Evolutionary conservation across 2,888 invertebrate species (phyloP).

Genomic region (Latrodectus elegans): DNA sequence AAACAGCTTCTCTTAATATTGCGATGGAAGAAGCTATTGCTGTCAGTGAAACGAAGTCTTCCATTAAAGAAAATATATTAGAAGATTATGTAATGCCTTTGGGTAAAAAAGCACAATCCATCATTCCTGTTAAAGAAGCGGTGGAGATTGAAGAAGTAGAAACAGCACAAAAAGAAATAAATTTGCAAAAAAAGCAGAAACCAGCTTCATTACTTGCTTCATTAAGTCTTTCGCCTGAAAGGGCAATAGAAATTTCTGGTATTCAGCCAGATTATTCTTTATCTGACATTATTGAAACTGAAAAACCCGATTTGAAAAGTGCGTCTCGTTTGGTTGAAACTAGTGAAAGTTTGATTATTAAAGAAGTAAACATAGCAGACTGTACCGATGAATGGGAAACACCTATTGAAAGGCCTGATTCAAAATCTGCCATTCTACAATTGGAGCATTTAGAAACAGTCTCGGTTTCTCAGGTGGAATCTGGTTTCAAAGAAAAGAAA

Average conservation of each 20-base stretch:
- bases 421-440: slow-evolving; percentile 18
- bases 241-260: slow-evolving; percentile 59
- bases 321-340: slow-evolving; percentile 32
- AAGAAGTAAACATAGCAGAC: slow-evolving; percentile 38
- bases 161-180: slow-evolving; percentile 37
- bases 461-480: slow-evolving; percentile 62
- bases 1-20: slow-evolving; percentile 33
- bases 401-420: slow-evolving; percentile 11
- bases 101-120: slow-evolving; percentile 29
- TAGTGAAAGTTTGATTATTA: slow-evolving; percentile 40
- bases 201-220: slow-evolving; percentile 50
- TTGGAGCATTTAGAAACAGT: slow-evolving; percentile 47
- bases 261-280: slow-evolving; percentile 22
- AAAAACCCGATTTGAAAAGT: slow-evolving; percentile 22
- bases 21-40: slow-evolving; percentile 49
- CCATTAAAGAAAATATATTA: slow-evolving; percentile 49
- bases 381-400: slow-evolving; percentile 19
- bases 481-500: slow-evolving; percentile 73
- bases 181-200: slow-evolving; percentile 35
- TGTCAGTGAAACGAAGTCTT: slow-evolving; percentile 40
- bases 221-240: slow-evolving; percentile 30
- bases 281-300: slow-evolving; percentile 2
- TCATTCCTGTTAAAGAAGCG: slow-evolving; percentile 40
- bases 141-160: slow-evolving; percentile 54
- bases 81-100: not conserved